Evolutionary conservation across 92 coral and sea anemone species (phyloP).

Genomic region (Porites divaricata): DNA sequence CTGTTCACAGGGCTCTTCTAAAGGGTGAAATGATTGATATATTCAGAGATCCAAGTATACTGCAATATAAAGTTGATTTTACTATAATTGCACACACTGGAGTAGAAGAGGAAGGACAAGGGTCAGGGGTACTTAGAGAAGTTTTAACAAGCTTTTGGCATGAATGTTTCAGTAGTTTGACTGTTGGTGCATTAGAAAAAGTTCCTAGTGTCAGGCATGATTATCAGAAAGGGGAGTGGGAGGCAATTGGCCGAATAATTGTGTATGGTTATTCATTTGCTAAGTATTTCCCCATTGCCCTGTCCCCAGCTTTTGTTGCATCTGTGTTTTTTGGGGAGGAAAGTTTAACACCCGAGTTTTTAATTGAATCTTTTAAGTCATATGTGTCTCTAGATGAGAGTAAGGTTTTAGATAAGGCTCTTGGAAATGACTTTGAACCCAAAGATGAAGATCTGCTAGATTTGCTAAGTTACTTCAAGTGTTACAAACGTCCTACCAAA

Average conservation of each 20-base stretch:
- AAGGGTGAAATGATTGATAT: no score
- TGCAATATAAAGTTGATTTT: conserved; percentile 18
- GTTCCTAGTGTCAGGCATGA: conserved; percentile 60
- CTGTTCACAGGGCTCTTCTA: no score
- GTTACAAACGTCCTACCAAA: no score
- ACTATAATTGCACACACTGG: no score
- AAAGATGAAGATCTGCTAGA: no score
- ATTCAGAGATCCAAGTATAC: conserved; percentile 35
- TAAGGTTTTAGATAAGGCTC: conserved; percentile 32
- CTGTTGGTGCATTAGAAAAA: conserved; percentile 56
- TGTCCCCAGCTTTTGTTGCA: no score
- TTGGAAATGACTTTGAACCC: conserved; percentile 41
- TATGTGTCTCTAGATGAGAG: no score
- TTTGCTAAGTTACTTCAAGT: no score
- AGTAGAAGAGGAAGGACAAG: conserved; percentile 52
- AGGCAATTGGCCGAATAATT: conserved; percentile 57
- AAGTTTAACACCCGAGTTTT: background rate
- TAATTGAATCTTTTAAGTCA: no score
- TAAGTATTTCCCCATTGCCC: no score
- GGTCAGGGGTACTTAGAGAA: conserved; percentile 57
- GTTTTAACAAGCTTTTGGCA: conserved; percentile 46
- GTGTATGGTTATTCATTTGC: conserved; percentile 40
- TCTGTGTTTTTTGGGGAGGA: conserved; percentile 64
- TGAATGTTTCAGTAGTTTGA: no score
- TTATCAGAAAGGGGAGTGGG: conserved; percentile 58